Percentiles rank a stretch among this genome's conserved stretches.
phyloP scores from a whole-genome alignment of 1,140 invertebrate species.

The Drosophila chauvacae region DNA sequence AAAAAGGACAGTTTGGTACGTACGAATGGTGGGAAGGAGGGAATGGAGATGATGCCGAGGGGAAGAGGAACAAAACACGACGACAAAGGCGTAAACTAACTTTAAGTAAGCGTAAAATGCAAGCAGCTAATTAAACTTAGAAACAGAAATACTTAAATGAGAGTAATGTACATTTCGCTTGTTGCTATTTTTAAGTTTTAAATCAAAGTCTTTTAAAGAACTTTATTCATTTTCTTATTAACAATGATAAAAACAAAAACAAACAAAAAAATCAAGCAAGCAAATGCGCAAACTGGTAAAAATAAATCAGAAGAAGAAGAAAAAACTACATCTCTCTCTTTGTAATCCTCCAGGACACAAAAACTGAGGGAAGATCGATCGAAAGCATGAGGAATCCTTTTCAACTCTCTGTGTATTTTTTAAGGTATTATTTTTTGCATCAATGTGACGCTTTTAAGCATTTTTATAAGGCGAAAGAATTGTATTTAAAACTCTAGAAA shows the following conservation, averaged over 20 bases:
- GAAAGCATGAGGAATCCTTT: conserved; percentile 54
- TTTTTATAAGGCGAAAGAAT: conserved; percentile 71
- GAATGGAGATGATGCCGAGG: conserved; percentile 20
- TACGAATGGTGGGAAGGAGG: conserved; percentile 1
- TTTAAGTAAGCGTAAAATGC: conserved; percentile 57
- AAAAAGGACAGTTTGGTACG: conserved; percentile 39
- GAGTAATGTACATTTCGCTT: conserved; percentile 82
- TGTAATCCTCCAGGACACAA: conserved; percentile 58
- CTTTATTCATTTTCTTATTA: conserved; percentile 76
- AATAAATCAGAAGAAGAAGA: conserved; percentile 38
- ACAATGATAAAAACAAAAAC: conserved; percentile 61
- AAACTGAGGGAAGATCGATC: conserved; percentile 40
- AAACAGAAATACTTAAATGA: conserved; percentile 53
- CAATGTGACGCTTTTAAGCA: conserved; percentile 77
- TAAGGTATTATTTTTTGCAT: conserved; percentile 78
- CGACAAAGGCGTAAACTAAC: conserved; percentile 59
- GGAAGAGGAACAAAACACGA: conserved; percentile 53
- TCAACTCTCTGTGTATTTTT: conserved; percentile 76
- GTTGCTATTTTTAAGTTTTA: conserved; percentile 84
- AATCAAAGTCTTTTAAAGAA: conserved; percentile 83
- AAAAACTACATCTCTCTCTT: conserved; percentile 56
- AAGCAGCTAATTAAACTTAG: conserved; percentile 56
- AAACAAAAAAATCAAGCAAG: conserved; percentile 37
- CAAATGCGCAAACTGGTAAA: conserved; percentile 52
- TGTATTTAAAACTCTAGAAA: conserved; percentile 71